phyloP scores from a whole-genome alignment of 1,140 invertebrate species.

The Drosophila auraria region DNA sequence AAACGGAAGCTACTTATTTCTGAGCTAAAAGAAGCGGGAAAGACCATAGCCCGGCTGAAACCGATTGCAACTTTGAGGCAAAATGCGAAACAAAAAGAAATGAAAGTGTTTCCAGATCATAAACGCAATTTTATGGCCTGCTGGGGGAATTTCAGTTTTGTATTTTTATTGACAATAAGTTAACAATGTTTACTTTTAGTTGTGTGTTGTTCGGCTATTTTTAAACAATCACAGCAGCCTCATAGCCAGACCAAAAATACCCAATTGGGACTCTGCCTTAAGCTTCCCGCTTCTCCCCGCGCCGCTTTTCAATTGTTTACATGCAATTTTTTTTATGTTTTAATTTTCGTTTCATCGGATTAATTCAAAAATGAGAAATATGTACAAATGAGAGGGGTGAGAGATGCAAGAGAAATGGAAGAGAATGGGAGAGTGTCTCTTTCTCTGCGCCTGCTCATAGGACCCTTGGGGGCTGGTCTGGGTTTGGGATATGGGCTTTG shows the following conservation, averaged over 20 bases:
- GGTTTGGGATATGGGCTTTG: conserved; percentile 5
- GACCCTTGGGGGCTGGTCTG: conserved; percentile 39
- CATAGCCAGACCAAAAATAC: conserved; percentile 22
- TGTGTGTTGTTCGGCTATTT: conserved; percentile 63
- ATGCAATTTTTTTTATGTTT: conserved; percentile 57
- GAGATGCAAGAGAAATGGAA: conserved; percentile 7
- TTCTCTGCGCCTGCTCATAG: conserved; percentile 64
- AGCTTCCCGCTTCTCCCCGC: conserved; percentile 15
- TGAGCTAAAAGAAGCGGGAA: conserved; percentile 1
- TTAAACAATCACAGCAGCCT: conserved; percentile 63
- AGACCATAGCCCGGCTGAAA: conserved; percentile 23
- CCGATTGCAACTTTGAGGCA: conserved; percentile 45
- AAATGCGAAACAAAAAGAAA: conserved; percentile 38
- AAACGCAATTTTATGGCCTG: conserved; percentile 71
- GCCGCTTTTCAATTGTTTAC: conserved; percentile 61
- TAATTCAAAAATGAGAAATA: conserved; percentile 54
- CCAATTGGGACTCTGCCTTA: conserved; percentile 15
- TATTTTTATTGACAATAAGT: conserved; percentile 80
- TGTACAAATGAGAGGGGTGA: conserved; percentile 42
- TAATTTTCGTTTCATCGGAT: conserved; percentile 51
- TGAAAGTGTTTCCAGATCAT: conserved; percentile 64
- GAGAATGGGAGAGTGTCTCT: conserved; percentile 28
- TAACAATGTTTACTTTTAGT: conserved; percentile 79
- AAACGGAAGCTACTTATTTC: conserved; percentile 42
- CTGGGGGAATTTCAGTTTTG: conserved; percentile 60